A percentile compares a stretch with the other conserved stretches of the same genome.
These are phyloP conservation scores for Geotrypetes seraphini DNA, from an alignment of 2,797 vertebrate species.

Conservation along the genomic window DNA sequence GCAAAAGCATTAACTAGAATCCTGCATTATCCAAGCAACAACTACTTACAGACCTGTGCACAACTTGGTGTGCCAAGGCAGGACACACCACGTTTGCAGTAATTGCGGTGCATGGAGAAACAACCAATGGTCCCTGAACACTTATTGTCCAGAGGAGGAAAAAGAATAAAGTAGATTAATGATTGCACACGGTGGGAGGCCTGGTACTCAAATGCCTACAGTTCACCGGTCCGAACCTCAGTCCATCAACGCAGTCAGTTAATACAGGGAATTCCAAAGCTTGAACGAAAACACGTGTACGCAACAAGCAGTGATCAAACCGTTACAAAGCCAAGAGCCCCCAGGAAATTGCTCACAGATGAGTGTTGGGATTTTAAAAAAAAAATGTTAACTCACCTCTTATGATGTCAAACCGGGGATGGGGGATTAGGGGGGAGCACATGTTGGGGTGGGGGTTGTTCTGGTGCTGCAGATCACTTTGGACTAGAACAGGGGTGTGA, in stretches of 20 bases:
- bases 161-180: too few species aligned
- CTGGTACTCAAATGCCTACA: not conserved
- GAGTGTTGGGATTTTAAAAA: too few species aligned
- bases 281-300: not conserved
- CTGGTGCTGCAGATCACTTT: too few species aligned
- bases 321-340: too few species aligned
- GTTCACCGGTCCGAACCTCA: not conserved
- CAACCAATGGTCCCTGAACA: too few species aligned
- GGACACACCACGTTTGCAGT: not conserved
- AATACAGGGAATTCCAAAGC: conserved; percentile 14
- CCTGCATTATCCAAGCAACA: not conserved
- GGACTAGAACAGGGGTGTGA: too few species aligned
- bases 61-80: not conserved
- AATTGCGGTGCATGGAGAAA: not conserved
- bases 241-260: not conserved
- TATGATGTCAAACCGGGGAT: not conserved
- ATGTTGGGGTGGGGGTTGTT: too few species aligned
- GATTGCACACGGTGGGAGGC: not conserved
- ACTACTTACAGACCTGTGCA: not conserved
- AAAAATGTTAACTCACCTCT: not conserved
- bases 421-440: not conserved
- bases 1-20: too few species aligned
- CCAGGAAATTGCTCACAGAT: too few species aligned
- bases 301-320: not conserved
- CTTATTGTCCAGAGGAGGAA: not conserved